Percentiles rank a stretch among this genome's conserved stretches.
These are phyloP conservation scores for Cochlearius cochlearius DNA, from an alignment of 2,113 vertebrate genomes.

Conservation along the genomic window DNA sequence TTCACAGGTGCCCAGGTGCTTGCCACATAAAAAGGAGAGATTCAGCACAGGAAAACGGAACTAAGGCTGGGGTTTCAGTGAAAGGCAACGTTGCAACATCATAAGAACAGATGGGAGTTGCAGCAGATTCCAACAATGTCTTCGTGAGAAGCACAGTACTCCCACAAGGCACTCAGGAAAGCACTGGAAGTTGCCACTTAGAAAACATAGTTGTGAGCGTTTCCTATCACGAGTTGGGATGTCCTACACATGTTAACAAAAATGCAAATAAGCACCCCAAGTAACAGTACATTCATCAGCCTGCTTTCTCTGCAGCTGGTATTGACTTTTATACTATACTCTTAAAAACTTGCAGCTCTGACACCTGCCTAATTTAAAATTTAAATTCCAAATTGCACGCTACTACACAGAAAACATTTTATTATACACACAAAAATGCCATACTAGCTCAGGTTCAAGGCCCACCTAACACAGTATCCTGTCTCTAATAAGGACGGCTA, in stretches of 20 bases:
- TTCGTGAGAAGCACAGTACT: not conserved
- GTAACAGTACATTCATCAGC: not conserved
- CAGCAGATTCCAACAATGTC: not conserved
- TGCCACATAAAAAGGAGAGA: not conserved
- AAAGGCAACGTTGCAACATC: not conserved
- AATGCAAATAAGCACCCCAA: not conserved
- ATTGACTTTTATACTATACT: not conserved
- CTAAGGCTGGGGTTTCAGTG: not conserved
- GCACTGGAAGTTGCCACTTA: not conserved
- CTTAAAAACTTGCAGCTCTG: not conserved
- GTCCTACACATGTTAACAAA: not conserved
- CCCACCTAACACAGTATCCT: not conserved
- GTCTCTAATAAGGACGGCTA: not conserved
- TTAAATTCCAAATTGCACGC: not conserved
- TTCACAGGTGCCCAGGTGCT: not conserved
- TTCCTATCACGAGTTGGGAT: not conserved
- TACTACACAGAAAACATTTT: not conserved
- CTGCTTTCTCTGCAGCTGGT: not conserved
- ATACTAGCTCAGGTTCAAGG: not conserved
- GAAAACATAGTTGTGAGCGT: not conserved
- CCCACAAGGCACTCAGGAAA: not conserved
- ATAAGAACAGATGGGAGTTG: not conserved
- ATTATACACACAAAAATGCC: not conserved
- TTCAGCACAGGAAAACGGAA: not conserved
- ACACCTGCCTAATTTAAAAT: not conserved